Evolutionary conservation across 2,888 invertebrate genomes (phyloP), one percentile per base, ranked within the genome.

Genomic region (Microctonus hyperodae): DNA sequence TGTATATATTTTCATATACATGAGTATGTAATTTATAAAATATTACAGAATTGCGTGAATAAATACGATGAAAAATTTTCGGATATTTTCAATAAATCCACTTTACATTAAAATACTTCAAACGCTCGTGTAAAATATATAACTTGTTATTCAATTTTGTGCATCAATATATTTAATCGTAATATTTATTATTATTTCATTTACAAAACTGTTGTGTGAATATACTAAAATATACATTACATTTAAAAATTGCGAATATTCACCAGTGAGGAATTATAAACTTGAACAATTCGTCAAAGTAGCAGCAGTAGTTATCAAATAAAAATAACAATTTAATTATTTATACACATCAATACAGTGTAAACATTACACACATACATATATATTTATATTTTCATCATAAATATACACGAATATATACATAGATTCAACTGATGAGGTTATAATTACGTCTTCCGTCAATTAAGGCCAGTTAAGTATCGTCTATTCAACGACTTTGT

Each of bases 391-490:
- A 20, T 25, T 31, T 3, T 31, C 31, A 13, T 13, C 53, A 13
- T n/a, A 23, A 25, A 53, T 16, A 56, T 11, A 33, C 20, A 33
- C 13, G 11, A 0, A 23, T 59, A 40, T 23, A 23, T 37, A 37
- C 20, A 25, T 23, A 37, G 23, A 59, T 59, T 13, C 64, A 57
- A 70, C 73, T 73, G 74, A 74, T 74, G 69, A 73, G 72, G 70
- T 75, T 70, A 69, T 76, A 75, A 79, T 79, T 77, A 78, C 75
- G 68, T 78, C 76, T 75, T 79, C 78, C 75, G 77, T 57, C 76
- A 76, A 79, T 79, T 80, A 76, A 69, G 75, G 64, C 71, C 79
- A 78, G 74, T 79, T 78, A 72, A 77, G 72, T 28, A 69, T 64
- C 70, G 69, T 73, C 74, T 69, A 68, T 72, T 75, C 74, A 78